These are phyloP conservation scores for Cataglyphis rosenhaueri DNA, from an alignment of 2,888 invertebrate species.

Conservation along the genomic window DNA sequence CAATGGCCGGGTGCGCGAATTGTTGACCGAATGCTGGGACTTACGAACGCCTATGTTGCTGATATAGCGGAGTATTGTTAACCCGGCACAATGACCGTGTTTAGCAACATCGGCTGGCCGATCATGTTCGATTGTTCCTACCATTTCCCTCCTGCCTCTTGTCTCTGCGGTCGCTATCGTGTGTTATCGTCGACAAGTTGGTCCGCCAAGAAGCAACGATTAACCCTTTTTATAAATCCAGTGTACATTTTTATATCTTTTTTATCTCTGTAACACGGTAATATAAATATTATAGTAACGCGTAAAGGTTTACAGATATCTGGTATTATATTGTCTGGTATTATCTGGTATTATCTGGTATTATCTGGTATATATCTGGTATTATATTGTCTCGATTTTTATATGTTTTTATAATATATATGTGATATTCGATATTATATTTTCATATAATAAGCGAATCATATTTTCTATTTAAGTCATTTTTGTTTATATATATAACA, in stretches of 20 bases:
- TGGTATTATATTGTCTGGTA: background rate
- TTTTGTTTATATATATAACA: background rate
- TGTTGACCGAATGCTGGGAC: constrained; percentile 78
- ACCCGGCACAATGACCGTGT: constrained; percentile 81
- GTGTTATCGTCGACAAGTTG: constrained; percentile 53
- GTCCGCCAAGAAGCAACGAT: constrained; percentile 2
- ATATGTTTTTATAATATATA: background rate
- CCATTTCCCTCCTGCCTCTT: constrained; percentile 60
- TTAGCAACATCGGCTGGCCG: constrained; percentile 77
- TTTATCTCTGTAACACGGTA: background rate
- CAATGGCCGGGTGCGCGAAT: constrained; percentile 68
- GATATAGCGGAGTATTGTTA: constrained; percentile 81
- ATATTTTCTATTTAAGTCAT: background rate
- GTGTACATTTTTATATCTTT: background rate
- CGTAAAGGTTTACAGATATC: background rate
- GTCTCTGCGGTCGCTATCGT: constrained; percentile 56
- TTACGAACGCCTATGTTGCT: constrained; percentile 75
- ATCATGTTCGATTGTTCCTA: constrained; percentile 79
- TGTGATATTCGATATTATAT: background rate
- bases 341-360: too few species aligned
- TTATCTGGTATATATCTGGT: too few species aligned
- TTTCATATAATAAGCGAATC: background rate
- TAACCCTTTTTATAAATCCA: constrained; percentile 4
- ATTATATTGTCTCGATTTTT: background rate
- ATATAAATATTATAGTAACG: background rate